Percentiles rank a stretch among this genome's conserved stretches.
Evolutionary conservation across 2,797 vertebrate genomes (phyloP).

Genomic region (Paguma larvata): DNA sequence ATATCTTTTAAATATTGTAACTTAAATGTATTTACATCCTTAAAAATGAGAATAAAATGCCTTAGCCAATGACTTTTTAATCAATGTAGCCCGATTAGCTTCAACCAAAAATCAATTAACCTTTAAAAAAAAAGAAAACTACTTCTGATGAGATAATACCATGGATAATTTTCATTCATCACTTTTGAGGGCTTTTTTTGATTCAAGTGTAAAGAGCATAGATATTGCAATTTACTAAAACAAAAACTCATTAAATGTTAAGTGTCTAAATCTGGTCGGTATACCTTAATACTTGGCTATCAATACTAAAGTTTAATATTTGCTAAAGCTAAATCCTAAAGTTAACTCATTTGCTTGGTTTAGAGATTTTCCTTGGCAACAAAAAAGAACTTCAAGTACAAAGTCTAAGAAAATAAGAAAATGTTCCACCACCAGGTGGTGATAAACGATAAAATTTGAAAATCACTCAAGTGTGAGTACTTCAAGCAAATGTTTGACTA

Average conservation of each 20-base stretch:
- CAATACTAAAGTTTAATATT: neutral
- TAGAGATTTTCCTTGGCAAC: constrained; percentile 11
- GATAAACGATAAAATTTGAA: constrained; percentile 75
- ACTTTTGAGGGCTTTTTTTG: neutral
- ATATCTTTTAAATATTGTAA: neutral
- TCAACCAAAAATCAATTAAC: neutral
- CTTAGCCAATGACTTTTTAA: neutral
- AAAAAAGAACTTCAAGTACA: neutral
- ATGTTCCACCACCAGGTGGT: constrained; percentile 73
- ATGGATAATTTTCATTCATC: neutral
- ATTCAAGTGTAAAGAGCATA: neutral
- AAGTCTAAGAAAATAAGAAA: neutral
- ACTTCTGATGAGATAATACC: neutral
- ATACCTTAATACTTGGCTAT: neutral
- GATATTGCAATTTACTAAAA: neutral
- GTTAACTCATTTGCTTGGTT: neutral
- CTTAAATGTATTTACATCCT: neutral
- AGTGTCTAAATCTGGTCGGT: neutral
- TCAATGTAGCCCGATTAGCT: neutral
- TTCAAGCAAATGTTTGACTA: neutral
- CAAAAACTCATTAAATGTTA: neutral
- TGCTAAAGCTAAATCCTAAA: neutral
- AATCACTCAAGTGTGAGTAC: rapidly evolving
- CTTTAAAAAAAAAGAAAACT: neutral
- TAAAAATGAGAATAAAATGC: constrained; percentile 17